Evolutionary conservation across 2,113 vertebrate genomes (phyloP).

Genomic region (Gymnogyps californianus): DNA sequence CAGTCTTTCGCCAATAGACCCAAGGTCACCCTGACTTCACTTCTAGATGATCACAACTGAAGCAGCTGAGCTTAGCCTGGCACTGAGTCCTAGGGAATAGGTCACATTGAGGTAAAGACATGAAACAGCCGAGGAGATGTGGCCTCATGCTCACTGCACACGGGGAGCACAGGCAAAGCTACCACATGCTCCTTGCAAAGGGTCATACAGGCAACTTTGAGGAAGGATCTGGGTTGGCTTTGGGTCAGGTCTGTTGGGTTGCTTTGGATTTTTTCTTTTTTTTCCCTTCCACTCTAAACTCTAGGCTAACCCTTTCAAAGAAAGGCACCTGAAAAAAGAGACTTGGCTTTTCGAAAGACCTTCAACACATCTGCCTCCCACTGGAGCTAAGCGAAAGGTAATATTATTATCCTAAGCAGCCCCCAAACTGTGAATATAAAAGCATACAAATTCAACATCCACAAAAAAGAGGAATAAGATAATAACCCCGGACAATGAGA

Average conservation of each 20-base stretch:
- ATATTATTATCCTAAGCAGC: constrained; percentile 24
- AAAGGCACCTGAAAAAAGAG: neutral
- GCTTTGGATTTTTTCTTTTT: neutral
- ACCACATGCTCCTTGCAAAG: neutral
- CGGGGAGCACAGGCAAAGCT: neutral
- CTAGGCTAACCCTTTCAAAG: neutral
- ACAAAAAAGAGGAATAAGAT: constrained; percentile 29
- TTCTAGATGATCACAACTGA: neutral
- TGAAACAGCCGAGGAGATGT: neutral
- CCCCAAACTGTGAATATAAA: constrained; percentile 55
- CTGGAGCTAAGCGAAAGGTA: neutral
- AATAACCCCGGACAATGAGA: constrained; percentile 51
- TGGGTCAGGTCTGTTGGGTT: neutral
- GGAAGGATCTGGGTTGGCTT: neutral
- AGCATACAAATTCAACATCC: constrained; percentile 16
- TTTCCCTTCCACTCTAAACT: neutral
- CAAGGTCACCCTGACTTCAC: neutral
- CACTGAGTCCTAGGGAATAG: neutral
- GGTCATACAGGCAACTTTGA: neutral
- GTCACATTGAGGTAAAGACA: neutral
- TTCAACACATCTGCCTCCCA: neutral
- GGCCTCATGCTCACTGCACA: neutral
- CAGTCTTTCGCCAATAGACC: neutral
- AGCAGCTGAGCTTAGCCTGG: neutral
- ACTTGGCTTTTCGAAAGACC: neutral